Evolutionary conservation across 2,797 vertebrate genomes (phyloP).

Genomic region (Phalanger gymnotis): DNA sequence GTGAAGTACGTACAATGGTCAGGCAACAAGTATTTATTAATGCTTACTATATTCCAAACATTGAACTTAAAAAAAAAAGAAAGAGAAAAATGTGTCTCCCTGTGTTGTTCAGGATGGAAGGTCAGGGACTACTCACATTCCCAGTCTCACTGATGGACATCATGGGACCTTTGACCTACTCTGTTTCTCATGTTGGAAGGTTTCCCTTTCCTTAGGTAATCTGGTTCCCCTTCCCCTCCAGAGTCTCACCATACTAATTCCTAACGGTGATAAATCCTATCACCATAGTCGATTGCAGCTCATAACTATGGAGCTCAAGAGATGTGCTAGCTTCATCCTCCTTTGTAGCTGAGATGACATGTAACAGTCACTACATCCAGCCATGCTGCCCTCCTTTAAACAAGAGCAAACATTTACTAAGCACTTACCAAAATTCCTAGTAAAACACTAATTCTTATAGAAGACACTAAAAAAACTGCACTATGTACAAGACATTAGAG

Average conservation of each 20-base stretch:
- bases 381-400: neutral
- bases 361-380: neutral
- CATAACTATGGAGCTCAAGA: neutral
- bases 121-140: neutral
- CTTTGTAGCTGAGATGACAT: neutral
- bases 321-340: neutral
- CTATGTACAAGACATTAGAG: neutral
- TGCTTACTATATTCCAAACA: neutral
- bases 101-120: neutral
- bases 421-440: neutral
- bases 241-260: neutral
- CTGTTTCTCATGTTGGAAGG: neutral
- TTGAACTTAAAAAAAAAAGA: neutral
- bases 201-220: neutral
- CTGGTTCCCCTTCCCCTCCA: neutral
- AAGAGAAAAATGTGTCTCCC: neutral
- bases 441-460: neutral
- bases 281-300: neutral
- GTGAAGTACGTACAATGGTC: neutral
- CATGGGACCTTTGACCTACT: neutral
- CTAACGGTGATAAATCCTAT: neutral
- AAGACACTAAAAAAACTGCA: neutral
- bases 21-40: neutral
- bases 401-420: neutral
- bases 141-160: neutral